phyloP scores from a whole-genome alignment of 2,888 invertebrate species.

The Sphaerophoria taeniata region DNA sequence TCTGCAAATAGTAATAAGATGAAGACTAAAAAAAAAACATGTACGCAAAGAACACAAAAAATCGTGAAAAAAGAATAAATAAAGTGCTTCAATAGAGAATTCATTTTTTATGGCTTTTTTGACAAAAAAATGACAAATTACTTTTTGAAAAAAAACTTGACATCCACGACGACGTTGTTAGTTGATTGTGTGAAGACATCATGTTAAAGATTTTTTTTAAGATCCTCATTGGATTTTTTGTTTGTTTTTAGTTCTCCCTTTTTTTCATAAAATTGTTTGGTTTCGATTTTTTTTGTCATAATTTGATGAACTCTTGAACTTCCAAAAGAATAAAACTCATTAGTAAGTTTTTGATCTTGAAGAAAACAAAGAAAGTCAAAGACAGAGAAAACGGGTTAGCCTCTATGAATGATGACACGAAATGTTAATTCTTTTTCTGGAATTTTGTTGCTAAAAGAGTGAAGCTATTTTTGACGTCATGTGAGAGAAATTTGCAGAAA shows the following conservation, averaged over 20 bases:
- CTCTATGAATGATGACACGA: too few relatives aligned
- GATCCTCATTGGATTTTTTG: conserved; percentile 9
- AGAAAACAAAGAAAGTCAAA: conserved; percentile 20
- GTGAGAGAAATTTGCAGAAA: too few relatives aligned
- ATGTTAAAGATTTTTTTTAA: background rate
- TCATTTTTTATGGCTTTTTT: conserved; percentile 6
- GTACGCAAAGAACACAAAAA: background rate
- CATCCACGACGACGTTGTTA: conserved; percentile 29
- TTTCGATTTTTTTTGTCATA: conserved; percentile 29
- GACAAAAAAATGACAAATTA: conserved; percentile 54
- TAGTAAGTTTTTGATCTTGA: background rate
- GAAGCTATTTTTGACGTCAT: too few relatives aligned
- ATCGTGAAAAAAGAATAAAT: conserved; percentile 4
- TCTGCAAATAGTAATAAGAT: conserved; percentile 17
- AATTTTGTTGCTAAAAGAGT: too few relatives aligned
- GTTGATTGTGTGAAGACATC: conserved; percentile 25
- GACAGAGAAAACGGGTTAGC: background rate
- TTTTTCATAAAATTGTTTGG: conserved; percentile 53
- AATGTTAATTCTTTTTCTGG: too few relatives aligned
- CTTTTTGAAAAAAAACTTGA: conserved; percentile 50
- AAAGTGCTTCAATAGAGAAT: conserved; percentile 49
- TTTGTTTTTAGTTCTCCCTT: background rate
- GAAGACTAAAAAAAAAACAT: background rate
- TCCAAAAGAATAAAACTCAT: background rate
- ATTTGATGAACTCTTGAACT: background rate